These are phyloP conservation scores for Myrmecophaga tridactyla DNA, from an alignment of 2,113 vertebrate species.

Conservation along the genomic window DNA sequence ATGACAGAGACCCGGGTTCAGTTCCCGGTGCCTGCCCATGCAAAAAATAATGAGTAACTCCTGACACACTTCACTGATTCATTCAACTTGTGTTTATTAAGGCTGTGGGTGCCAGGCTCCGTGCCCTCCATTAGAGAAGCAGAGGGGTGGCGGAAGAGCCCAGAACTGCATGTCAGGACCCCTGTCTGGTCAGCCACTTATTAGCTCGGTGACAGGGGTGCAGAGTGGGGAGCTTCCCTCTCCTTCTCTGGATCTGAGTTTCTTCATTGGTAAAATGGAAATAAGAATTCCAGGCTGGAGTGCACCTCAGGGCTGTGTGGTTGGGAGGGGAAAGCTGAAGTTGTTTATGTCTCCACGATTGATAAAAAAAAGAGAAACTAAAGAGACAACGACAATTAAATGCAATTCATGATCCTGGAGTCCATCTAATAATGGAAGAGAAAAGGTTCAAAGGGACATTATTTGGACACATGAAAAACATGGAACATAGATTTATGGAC, in stretches of 20 bases:
- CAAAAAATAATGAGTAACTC: no score
- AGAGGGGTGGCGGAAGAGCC: not conserved
- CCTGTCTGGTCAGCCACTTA: not conserved
- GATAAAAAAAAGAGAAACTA: no score
- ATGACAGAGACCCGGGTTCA: no score
- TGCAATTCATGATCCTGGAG: no score
- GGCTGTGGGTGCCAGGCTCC: not conserved
- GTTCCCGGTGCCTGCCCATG: no score
- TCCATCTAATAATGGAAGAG: no score
- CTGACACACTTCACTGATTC: not conserved
- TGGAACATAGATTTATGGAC: no score
- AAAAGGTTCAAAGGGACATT: no score
- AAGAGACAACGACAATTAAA: no score
- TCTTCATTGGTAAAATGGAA: not conserved
- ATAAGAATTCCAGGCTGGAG: not conserved
- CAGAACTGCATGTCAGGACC: rapidly evolving
- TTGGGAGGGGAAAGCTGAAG: no score
- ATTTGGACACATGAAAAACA: no score
- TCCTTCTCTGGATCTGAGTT: not conserved
- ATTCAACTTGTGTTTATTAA: not conserved
- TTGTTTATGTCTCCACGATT: no score
- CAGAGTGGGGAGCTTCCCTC: not conserved
- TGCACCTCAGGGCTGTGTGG: not conserved
- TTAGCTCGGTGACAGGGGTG: not conserved
- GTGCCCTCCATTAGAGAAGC: not conserved